Conservation (phyloP, 2,113 vertebrate species). For the Thunnus maccoyii region DNA sequence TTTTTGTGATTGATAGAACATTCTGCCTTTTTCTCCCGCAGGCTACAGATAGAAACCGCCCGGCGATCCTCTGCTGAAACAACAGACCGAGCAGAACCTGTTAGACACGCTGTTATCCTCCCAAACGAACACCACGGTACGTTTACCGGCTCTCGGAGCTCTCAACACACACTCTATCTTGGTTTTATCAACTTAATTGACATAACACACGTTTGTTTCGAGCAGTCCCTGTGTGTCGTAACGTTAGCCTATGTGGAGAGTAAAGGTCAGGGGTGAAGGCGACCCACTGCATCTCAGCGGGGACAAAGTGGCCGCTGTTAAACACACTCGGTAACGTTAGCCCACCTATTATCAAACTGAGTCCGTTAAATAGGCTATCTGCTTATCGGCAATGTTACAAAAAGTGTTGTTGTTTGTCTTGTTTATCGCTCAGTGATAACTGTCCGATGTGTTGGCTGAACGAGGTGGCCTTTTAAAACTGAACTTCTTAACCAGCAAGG, state of each 20-base stretch:
- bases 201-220: neutral
- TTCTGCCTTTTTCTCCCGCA: neutral
- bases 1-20: neutral
- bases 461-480: too few relatives aligned
- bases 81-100: neutral
- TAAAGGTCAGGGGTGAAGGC: constrained; percentile 28
- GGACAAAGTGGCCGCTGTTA: neutral
- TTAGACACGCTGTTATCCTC: too few relatives aligned
- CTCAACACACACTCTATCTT: neutral
- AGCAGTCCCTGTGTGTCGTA: neutral
- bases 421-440: too few relatives aligned
- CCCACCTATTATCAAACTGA: too few relatives aligned
- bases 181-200: too few relatives aligned
- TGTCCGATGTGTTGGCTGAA: too few relatives aligned
- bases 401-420: too few relatives aligned
- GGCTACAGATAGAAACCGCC: constrained; percentile 11
- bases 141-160: neutral
- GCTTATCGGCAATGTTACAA: too few relatives aligned
- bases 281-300: neutral
- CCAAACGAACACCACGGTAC: constrained; percentile 1
- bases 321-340: too few relatives aligned
- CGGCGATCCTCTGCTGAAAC: too few relatives aligned
- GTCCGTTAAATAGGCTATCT: too few relatives aligned
- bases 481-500: too few relatives aligned
- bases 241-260: neutral